Percentiles rank a stretch among this genome's conserved stretches.
Conservation (phyloP, 1,140 invertebrate genomes). For the Steinernema feltiae region DNA sequence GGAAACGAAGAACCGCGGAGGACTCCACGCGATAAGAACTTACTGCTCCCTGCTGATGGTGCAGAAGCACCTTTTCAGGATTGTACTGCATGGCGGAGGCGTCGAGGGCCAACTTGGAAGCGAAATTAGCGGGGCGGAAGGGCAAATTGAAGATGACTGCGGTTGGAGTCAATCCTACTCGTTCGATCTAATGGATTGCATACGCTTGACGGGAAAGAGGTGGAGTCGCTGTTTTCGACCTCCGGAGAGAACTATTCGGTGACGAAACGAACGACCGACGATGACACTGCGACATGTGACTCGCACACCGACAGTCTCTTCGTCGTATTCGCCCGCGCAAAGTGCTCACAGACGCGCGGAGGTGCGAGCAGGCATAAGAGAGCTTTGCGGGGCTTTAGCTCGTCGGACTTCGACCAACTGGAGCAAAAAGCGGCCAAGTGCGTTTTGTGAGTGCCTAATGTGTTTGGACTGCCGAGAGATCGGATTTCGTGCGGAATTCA, state of each 20-base stretch:
- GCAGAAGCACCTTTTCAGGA: not conserved
- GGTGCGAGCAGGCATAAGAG: too few species aligned
- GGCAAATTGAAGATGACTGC: not conserved
- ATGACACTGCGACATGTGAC: not conserved
- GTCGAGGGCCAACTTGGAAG: not conserved
- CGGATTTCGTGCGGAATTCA: not conserved
- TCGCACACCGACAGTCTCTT: too few species aligned
- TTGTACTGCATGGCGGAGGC: not conserved
- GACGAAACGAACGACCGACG: too few species aligned
- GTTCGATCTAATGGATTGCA: not conserved
- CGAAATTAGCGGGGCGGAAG: not conserved
- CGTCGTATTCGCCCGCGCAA: too few species aligned
- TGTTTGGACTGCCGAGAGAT: not conserved
- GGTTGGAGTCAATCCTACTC: not conserved
- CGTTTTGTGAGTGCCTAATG: too few species aligned
- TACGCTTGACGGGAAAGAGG: not conserved
- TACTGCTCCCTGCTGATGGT: not conserved
- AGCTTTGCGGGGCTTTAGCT: too few species aligned
- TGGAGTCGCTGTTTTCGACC: not conserved
- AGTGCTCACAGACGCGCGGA: too few species aligned
- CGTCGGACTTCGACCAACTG: too few species aligned
- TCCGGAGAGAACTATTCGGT: not conserved
- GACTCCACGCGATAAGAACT: not conserved
- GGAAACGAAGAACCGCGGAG: too few species aligned
- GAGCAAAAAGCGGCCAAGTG: too few species aligned